Conservation (phyloP, 2,888 invertebrate genomes). For the Julus scandinavius region DNA sequence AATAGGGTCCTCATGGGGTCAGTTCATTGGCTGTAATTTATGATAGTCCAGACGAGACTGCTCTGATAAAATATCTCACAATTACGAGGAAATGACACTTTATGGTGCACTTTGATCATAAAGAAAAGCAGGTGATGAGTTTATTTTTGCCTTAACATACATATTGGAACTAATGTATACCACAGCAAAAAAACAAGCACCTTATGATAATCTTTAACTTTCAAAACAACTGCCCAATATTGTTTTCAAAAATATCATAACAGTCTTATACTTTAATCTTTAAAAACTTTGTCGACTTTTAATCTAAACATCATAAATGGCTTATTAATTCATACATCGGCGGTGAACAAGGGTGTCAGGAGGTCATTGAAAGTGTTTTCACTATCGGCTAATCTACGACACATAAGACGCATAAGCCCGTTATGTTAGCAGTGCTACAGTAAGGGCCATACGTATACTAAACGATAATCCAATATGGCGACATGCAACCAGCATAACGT, state of each 20-base stretch:
- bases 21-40: conserved; percentile 24
- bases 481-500: conserved; percentile 30
- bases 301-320: background rate
- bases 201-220: too few relatives aligned
- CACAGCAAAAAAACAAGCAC: too few relatives aligned
- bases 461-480: conserved; percentile 24
- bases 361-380: background rate
- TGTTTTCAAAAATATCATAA: too few relatives aligned
- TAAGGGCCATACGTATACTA: background rate
- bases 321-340: background rate
- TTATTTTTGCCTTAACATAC: too few relatives aligned
- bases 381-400: background rate
- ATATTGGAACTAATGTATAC: too few relatives aligned
- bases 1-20: conserved; percentile 34
- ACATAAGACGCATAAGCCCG: background rate
- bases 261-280: background rate
- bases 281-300: background rate
- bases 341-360: background rate
- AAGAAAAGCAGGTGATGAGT: background rate
- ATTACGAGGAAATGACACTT: background rate
- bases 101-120: background rate
- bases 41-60: background rate
- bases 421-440: background rate
- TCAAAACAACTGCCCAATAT: too few relatives aligned
- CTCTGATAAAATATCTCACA: background rate